Conservation (phyloP, 2,797 vertebrate species). For the Parotocinclus haroldoi region DNA sequence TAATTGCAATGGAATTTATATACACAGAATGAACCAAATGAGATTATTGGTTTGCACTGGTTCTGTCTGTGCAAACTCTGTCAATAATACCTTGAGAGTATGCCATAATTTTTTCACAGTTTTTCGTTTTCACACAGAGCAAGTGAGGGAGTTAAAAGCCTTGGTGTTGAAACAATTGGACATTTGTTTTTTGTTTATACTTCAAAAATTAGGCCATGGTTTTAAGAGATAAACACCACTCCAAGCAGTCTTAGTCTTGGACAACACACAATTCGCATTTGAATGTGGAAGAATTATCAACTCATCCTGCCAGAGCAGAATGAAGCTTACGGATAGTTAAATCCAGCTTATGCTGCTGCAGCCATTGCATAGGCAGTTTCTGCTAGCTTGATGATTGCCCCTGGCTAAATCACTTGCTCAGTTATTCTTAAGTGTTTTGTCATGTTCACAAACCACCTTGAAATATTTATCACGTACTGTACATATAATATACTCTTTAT, state of each 20-base stretch:
- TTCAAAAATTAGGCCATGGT: slow-evolving; percentile 68
- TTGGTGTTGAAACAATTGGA: slow-evolving; percentile 64
- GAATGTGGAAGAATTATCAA: slow-evolving; percentile 62
- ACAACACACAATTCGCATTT: slow-evolving; percentile 59
- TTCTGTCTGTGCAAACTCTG: slow-evolving; percentile 63
- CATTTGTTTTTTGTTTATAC: slow-evolving; percentile 67
- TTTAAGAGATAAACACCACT: slow-evolving; percentile 68
- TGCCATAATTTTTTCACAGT: slow-evolving; percentile 60
- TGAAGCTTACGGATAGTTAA: slow-evolving; percentile 49
- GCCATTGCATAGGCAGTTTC: slow-evolving; percentile 60
- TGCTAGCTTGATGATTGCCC: slow-evolving; percentile 54
- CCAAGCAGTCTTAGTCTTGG: slow-evolving; percentile 63
- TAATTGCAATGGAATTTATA: slow-evolving; percentile 62
- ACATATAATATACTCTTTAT: slow-evolving; percentile 60
- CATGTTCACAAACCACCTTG: slow-evolving; percentile 63
- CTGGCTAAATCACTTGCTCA: slow-evolving; percentile 60
- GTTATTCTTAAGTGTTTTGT: slow-evolving; percentile 57
- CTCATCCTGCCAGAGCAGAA: slow-evolving; percentile 57
- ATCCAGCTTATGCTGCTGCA: slow-evolving; percentile 64
- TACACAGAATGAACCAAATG: slow-evolving; percentile 58
- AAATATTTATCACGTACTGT: slow-evolving; percentile 50
- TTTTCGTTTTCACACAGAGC: slow-evolving; percentile 66
- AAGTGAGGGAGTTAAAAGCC: slow-evolving; percentile 58
- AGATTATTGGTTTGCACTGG: slow-evolving; percentile 61
- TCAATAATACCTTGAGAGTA: slow-evolving; percentile 67